These are phyloP conservation scores for Indicator indicator DNA, from an alignment of 2,113 vertebrate genomes.

Conservation along the genomic window DNA sequence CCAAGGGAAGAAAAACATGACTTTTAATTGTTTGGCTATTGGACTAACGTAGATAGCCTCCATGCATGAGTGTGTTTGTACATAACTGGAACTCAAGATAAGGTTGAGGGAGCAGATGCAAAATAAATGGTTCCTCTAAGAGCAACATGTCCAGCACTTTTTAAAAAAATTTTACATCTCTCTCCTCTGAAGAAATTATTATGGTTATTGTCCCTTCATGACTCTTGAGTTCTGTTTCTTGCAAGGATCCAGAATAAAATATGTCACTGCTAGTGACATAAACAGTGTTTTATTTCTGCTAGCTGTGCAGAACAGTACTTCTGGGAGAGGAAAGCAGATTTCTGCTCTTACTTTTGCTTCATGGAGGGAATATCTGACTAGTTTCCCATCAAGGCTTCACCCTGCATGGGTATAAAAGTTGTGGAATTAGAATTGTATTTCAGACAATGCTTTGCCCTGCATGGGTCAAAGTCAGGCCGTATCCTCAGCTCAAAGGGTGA, in stretches of 20 bases:
- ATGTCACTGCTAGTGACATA: background rate
- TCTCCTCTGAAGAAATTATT: background rate
- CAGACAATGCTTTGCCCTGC: background rate
- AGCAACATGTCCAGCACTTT: background rate
- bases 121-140: background rate
- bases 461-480: background rate
- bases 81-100: background rate
- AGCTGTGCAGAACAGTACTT: background rate
- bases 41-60: background rate
- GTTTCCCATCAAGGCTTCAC: background rate
- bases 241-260: constrained; percentile 1
- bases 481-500: background rate
- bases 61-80: background rate
- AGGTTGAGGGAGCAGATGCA: background rate
- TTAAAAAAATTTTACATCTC: background rate
- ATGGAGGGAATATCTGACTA: background rate
- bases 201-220: background rate
- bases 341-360: background rate
- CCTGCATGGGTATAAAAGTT: background rate
- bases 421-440: background rate
- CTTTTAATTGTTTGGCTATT: background rate
- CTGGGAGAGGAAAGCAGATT: background rate
- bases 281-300: constrained; percentile 16
- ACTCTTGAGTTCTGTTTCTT: background rate
- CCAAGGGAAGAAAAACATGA: background rate